Evolutionary conservation across 2,888 invertebrate genomes (phyloP).

Genomic region (Euplexia lucipara): DNA sequence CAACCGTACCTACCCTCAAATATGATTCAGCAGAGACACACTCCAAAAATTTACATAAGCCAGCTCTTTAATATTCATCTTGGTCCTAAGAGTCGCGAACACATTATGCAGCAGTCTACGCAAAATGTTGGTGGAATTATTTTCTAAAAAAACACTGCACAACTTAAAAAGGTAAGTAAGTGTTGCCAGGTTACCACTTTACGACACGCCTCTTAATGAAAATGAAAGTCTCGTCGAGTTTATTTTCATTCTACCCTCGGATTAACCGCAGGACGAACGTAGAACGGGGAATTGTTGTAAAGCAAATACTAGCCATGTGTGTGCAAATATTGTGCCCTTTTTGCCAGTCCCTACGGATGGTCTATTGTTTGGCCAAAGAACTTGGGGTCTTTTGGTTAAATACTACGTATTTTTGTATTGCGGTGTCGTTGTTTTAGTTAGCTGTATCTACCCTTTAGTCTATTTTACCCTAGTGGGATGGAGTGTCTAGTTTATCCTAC

Average conservation of each 20-base stretch:
- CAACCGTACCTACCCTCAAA: slow-evolving; percentile 23
- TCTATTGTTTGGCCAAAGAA: slow-evolving; percentile 75
- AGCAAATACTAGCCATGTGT: slow-evolving; percentile 75
- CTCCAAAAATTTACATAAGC: slow-evolving; percentile 38
- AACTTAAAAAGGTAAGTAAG: slow-evolving; percentile 51
- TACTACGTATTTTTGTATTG: slow-evolving; percentile 62
- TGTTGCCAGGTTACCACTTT: slow-evolving; percentile 71
- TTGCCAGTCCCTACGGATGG: slow-evolving; percentile 71
- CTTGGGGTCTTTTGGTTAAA: slow-evolving; percentile 60
- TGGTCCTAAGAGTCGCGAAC: not conserved
- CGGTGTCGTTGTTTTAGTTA: slow-evolving; percentile 55
- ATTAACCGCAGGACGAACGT: slow-evolving; percentile 66
- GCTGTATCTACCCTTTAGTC: slow-evolving; percentile 48
- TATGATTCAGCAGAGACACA: slow-evolving; percentile 15
- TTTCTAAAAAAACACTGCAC: slow-evolving; percentile 33
- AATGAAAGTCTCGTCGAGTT: slow-evolving; percentile 70
- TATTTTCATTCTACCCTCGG: slow-evolving; percentile 65
- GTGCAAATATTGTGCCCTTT: slow-evolving; percentile 79
- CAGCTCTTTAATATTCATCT: slow-evolving; percentile 19
- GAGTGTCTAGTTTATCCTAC: slow-evolving; percentile 40
- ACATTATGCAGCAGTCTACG: slow-evolving; percentile 1
- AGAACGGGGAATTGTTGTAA: slow-evolving; percentile 74
- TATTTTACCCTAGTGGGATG: slow-evolving; percentile 49
- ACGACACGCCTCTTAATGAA: slow-evolving; percentile 72
- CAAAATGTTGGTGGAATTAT: slow-evolving; percentile 22